Evolutionary conservation across 2,113 vertebrate genomes (phyloP).

Genomic region (Seriola aureovittata): DNA sequence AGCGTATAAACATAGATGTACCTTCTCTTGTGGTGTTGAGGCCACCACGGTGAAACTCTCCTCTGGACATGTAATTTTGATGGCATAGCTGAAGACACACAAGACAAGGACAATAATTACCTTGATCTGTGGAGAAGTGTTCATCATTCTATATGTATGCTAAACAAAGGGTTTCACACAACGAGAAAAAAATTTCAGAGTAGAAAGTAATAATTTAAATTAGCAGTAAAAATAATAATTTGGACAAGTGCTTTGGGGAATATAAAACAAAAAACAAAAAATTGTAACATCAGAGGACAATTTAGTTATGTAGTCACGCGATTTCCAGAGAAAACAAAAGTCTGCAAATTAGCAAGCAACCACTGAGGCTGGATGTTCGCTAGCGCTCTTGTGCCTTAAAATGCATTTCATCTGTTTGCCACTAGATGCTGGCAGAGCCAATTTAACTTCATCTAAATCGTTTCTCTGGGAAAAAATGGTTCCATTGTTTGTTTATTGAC

Average conservation of each 20-base stretch:
- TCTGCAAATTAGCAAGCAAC: too few relatives aligned
- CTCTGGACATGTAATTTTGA: constrained; percentile 95
- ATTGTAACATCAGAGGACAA: too few relatives aligned
- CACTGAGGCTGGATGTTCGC: too few relatives aligned
- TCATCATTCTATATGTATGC: not conserved
- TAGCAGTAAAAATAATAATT: too few relatives aligned
- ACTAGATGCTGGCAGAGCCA: not conserved
- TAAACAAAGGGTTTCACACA: not conserved
- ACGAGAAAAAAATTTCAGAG: too few relatives aligned
- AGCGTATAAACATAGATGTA: constrained; percentile 55
- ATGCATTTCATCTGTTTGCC: not conserved
- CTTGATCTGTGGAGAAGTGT: not conserved
- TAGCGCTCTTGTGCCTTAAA: too few relatives aligned
- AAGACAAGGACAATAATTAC: not conserved
- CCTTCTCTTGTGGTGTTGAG: constrained; percentile 94
- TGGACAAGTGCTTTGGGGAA: too few relatives aligned
- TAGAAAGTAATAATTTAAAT: too few relatives aligned
- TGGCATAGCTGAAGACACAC: constrained; percentile 85
- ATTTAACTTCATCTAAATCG: not conserved
- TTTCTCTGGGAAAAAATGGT: not conserved
- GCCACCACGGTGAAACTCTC: constrained; percentile 93
- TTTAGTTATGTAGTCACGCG: too few relatives aligned
- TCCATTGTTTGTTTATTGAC: not conserved
- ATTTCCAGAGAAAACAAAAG: too few relatives aligned
- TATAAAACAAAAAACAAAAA: too few relatives aligned